Evolutionary conservation across 1,140 invertebrate genomes (phyloP).

Genomic region (Ceratina japonica): DNA sequence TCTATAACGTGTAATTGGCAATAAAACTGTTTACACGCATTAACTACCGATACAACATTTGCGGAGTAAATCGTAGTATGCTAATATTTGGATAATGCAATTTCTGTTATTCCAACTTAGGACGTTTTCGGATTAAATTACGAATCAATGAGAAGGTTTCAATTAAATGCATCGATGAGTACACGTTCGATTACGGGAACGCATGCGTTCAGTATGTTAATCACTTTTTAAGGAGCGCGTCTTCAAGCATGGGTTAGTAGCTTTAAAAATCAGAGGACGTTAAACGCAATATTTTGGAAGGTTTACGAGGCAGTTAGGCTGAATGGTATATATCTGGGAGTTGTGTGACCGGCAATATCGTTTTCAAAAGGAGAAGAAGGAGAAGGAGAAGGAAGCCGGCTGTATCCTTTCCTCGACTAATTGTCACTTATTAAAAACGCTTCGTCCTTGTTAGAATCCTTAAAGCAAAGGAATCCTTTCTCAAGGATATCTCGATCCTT

Average conservation of each 20-base stretch:
- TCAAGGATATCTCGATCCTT: slow-evolving; percentile 27
- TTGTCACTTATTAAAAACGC: slow-evolving; percentile 78
- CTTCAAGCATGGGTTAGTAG: slow-evolving; percentile 17
- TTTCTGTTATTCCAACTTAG: too few relatives aligned
- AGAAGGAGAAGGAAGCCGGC: slow-evolving; percentile 31
- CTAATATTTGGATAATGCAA: too few relatives aligned
- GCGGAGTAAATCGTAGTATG: too few relatives aligned
- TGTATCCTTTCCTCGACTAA: slow-evolving; percentile 60
- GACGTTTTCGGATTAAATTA: too few relatives aligned
- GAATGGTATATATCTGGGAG: slow-evolving; percentile 41
- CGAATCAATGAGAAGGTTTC: too few relatives aligned
- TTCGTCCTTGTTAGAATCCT: slow-evolving; percentile 51
- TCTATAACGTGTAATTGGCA: too few relatives aligned
- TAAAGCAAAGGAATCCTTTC: too few relatives aligned
- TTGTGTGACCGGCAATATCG: slow-evolving; percentile 54
- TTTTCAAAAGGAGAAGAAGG: slow-evolving; percentile 16
- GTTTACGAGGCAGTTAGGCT: slow-evolving; percentile 70
- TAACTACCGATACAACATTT: too few relatives aligned
- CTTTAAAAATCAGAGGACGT: slow-evolving; percentile 52
- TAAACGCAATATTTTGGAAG: slow-evolving; percentile 68
- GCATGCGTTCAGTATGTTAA: slow-evolving; percentile 4
- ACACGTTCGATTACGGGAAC: too few relatives aligned
- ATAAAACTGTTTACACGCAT: too few relatives aligned
- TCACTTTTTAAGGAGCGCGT: slow-evolving; percentile 43
- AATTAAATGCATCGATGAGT: too few relatives aligned